Percentiles rank a stretch among this genome's conserved stretches.
Conservation (phyloP, 2,113 vertebrate genomes). For the Pedionomus torquatus region DNA sequence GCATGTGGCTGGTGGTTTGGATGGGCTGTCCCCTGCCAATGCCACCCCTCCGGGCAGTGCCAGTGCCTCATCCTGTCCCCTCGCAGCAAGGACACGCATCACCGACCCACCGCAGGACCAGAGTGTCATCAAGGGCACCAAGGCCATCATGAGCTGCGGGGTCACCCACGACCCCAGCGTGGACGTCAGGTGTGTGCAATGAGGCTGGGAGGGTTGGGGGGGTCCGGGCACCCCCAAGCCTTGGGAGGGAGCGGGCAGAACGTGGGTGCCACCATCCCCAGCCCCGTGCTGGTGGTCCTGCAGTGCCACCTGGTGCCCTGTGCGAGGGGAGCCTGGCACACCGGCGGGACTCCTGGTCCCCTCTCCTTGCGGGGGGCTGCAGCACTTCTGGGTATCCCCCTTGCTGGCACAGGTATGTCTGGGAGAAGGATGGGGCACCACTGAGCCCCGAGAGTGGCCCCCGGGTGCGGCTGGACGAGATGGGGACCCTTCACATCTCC, state of each 20-base stretch:
- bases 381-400: neutral
- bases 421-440: conserved; percentile 89
- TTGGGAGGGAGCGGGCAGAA: neutral
- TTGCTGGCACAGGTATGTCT: conserved; percentile 80
- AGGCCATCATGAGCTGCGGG: conserved; percentile 90
- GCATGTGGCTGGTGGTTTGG: neutral
- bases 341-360: neutral
- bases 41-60: neutral
- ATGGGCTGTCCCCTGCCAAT: neutral
- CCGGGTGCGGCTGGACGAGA: conserved; percentile 82
- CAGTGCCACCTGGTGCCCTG: conserved; percentile 62
- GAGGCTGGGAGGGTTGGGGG: neutral
- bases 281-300: neutral
- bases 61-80: neutral
- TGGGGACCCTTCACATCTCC: conserved; percentile 92
- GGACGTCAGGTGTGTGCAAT: conserved; percentile 79
- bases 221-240: accelerated
- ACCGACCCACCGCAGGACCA: conserved; percentile 90
- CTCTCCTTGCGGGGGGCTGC: neutral
- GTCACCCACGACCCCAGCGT: conserved; percentile 93
- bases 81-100: conserved; percentile 90
- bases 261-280: neutral
- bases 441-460: conserved; percentile 81
- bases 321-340: accelerated
- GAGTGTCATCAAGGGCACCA: conserved; percentile 98